These are phyloP conservation scores for Euzetes globulus DNA, from an alignment of 2,888 invertebrate species.

Conservation along the genomic window DNA sequence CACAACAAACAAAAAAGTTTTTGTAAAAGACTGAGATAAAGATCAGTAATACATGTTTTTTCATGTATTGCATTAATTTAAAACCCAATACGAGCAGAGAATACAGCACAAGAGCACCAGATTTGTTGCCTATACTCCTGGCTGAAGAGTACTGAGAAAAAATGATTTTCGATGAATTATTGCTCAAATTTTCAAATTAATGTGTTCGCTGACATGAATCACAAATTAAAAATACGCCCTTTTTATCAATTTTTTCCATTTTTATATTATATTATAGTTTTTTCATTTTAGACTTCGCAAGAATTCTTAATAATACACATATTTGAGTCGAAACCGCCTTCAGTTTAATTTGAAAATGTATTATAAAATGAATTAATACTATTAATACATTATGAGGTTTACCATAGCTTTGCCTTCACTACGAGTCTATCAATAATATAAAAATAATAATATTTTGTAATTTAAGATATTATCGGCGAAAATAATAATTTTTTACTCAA, in stretches of 20 bases:
- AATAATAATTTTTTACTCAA: neutral
- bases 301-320: neutral
- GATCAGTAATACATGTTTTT: slow-evolving; percentile 24
- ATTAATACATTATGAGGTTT: slow-evolving; percentile 6
- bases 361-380: slow-evolving; percentile 13
- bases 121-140: neutral
- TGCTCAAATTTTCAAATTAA: slow-evolving; percentile 22
- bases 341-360: slow-evolving; percentile 26
- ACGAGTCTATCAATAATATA: slow-evolving; percentile 2
- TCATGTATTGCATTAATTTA: slow-evolving; percentile 23
- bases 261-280: neutral
- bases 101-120: neutral
- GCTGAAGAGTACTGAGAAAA: neutral
- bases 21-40: slow-evolving; percentile 6
- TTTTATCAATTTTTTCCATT: slow-evolving; percentile 20
- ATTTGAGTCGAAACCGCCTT: neutral
- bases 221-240: slow-evolving; percentile 25
- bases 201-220: slow-evolving; percentile 25
- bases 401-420: neutral
- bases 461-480: slow-evolving; percentile 7
- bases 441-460: slow-evolving; percentile 14
- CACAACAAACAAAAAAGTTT: neutral
- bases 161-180: slow-evolving; percentile 26
- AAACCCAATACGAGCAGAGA: neutral
- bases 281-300: neutral